Base-by-base conservation (phyloP, 2,888 invertebrate genomes). In the Calephelis perditalis region DNA sequence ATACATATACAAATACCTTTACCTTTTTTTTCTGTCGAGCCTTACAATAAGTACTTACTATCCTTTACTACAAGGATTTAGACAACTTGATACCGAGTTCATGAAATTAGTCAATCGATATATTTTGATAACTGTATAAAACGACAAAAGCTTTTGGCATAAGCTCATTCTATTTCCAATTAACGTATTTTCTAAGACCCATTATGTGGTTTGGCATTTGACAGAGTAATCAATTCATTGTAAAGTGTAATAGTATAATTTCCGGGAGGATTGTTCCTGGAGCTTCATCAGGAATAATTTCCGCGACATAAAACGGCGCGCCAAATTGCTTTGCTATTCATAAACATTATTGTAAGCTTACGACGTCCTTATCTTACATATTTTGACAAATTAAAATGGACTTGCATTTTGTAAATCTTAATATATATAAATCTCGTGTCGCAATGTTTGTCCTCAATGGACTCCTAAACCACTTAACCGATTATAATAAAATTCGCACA, bases 321-420 rank as follows among this genome's bases (percentile, higher is more conserved):
- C 57, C 61, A 70, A 71, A 72, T 77, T 71, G 73, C 73, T 73
- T 67, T 69, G 67, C 65, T 67, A 67, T 67, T 70, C 56, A 63
- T 57, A 12, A 61, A 56, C 47, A 37, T 57, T 57, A 43, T 15
- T 49, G 9, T 15, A 40, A 40, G 40, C 6, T 40, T 1, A 9
- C 26, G 10, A 15, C 26, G 15, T 49, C 8, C 49, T 26, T 49
- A 49, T 26, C 26, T 9, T 8, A 26, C 15, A 49, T 26, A 26
- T 7, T 8, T 49, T 49, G 9, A 9, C 26, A 40, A 49, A 26
- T 49, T 49, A 26, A 49, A 49, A 26, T 7, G 9, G 3, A 26
- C 15, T 47, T 12, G 15, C 12, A 6, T 15, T 47, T 47, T 26
- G 4, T 26, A 26, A 26, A 26, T 26, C n/a, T n/a, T n/a, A n/a